phyloP scores from a whole-genome alignment of 2,113 vertebrate genomes.

The Oreochromis niloticus region DNA sequence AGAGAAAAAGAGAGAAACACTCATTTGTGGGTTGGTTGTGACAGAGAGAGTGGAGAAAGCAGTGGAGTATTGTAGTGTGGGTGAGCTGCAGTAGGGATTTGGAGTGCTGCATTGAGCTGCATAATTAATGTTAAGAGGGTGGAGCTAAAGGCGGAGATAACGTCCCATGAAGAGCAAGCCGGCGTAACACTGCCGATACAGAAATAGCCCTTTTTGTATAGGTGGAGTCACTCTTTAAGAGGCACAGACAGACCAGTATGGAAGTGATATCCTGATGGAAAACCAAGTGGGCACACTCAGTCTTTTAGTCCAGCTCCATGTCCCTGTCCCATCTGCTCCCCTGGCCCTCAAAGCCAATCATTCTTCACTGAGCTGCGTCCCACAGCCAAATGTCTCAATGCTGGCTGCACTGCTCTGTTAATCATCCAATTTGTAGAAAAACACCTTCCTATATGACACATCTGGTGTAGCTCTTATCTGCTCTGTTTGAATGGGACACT shows the following conservation, averaged over 20 bases:
- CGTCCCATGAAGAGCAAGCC: constrained; percentile 20
- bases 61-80: constrained; percentile 45
- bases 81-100: constrained; percentile 66
- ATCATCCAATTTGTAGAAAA: constrained; percentile 64
- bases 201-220: not conserved
- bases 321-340: constrained; percentile 60
- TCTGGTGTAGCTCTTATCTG: constrained; percentile 41
- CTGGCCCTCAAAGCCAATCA: constrained; percentile 49
- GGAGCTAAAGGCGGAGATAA: constrained; percentile 60
- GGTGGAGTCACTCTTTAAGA: not conserved
- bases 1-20: not conserved
- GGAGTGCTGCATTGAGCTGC: constrained; percentile 78
- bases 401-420: constrained; percentile 43
- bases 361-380: constrained; percentile 9
- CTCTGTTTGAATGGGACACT: constrained; percentile 14
- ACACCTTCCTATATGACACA: constrained; percentile 55
- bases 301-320: constrained; percentile 30
- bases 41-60: constrained; percentile 19
- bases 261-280: constrained; percentile 11
- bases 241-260: not conserved
- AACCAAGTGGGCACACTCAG: not conserved
- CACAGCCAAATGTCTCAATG: constrained; percentile 40
- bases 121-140: constrained; percentile 72
- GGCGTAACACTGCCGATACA: constrained; percentile 1
- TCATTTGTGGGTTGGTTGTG: not conserved